Base-by-base conservation (phyloP, 2,888 invertebrate species). In the Heliconius hortense region DNA sequence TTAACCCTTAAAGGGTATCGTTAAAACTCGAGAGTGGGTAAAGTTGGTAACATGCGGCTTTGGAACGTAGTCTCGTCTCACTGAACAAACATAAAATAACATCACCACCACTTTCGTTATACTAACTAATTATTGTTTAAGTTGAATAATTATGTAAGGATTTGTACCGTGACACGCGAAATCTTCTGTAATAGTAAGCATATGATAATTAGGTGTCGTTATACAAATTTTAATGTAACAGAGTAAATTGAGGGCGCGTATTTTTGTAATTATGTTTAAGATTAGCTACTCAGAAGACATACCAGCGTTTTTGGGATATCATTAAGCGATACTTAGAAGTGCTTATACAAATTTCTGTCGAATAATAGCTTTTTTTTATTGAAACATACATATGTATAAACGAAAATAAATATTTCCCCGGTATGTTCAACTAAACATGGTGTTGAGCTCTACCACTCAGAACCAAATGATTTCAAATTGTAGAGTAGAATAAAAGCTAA, bases 11-110 rank as follows among this genome's bases (percentile, higher is more conserved):
- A 63, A 69, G 74, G 62, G 70, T 70, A 75, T 75, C 75, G 75
- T 75, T 75, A 77, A 75, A 77, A 70, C 75, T 73, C 73, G 28
- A 69, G 70, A 77, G 72, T 75, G 63, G 73, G 24, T 76, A 72
- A 80, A 81, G 81, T 83, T 83, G 81, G 81, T 80, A 81, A 81
- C 80, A 78, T 79, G 80, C 79, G 80, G 81, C 64, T 62, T 64
- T 62, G 72, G 56, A 48, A 62, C 53, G 75, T 78, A 77, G 72
- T 74, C 79, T 79, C 76, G 75, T 77, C 77, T 81, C 81, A 78
- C 78, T 79, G 80, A 81, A 76, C 83, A 82, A 82, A 82, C 82
- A 82, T 83, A 82, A 81, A 82, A 82, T 82, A 82, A 79, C 78
- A 39, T 59, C 72, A 66, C 64, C 72, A 60, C 71, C 59, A 68